Base-by-base conservation (phyloP, 1,140 invertebrate genomes). In the Proctacanthus coquilletti region DNA sequence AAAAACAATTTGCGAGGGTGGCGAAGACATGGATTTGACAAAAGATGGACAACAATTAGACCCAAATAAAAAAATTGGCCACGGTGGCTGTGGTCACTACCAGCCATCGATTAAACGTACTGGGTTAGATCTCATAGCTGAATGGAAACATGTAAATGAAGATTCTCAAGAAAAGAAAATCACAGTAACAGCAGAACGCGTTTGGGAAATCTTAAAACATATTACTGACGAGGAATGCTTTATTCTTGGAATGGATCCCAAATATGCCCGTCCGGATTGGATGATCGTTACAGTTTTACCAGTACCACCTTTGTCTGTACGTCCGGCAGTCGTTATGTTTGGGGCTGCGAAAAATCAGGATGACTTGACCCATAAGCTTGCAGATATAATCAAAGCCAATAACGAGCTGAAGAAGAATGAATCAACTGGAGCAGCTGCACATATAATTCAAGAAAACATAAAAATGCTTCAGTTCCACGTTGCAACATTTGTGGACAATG, bases 401-500 rank as follows among this genome's bases (percentile, higher is more conserved):
- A 98, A 97, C 64, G 93, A 99, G 61, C 61, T 99, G 17, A 68
- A 82, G 37, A 75, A 87, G 41, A 98, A 98, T 64, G 96, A 99
- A 65, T 77, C 89, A 47, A 79, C 82, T 34, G 96, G 96, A 21
- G 92, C 91, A 17, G 93, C 96, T 0, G 84, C 93, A 15, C 95
- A 98, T 56, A 89, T 99, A 5, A 84, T 99, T 18, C 68, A 76
- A 9, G 94, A 98, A 61, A 97, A 98, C 59, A 89, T 95, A 11
- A 94, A 94, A 62, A 87, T 98, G 82, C 61, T 99, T 32, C 96
- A 99, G 58, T 99, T 94, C 54, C 96, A 99, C 61, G 94, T 97
- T 3, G 91, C 94, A 1, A 99, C 95, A 1, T 68, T 99, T 31
- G 81, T 95, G 1, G 95, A 99, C 53, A 99, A 99, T 66, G 93